Evolutionary conservation across 1,140 invertebrate genomes (phyloP).

Genomic region (Sitobion miscanthi): DNA sequence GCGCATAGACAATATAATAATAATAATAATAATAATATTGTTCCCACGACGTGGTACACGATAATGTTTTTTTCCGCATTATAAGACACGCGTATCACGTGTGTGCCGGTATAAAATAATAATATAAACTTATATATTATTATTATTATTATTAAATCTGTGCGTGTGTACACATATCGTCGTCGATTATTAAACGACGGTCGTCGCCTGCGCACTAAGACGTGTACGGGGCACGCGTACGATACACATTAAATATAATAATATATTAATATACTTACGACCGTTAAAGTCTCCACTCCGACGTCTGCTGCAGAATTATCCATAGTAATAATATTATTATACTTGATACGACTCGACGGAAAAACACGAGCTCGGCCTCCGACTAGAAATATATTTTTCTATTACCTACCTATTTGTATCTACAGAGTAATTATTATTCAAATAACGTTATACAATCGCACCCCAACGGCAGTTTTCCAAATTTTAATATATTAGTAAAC

Average conservation of each 20-base stretch:
- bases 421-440: too few species aligned
- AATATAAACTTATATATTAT: background rate
- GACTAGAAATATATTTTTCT: too few species aligned
- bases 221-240: background rate
- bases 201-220: background rate
- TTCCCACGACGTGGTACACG: slow-evolving; percentile 1
- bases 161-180: too few species aligned
- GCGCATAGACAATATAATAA: background rate
- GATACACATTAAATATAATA: background rate
- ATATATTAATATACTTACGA: background rate
- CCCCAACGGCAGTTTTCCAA: too few species aligned
- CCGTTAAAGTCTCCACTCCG: background rate
- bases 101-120: background rate
- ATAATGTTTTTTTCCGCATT: background rate
- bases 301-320: background rate
- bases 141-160: too few species aligned
- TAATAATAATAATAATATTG: slow-evolving; percentile 8
- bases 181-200: background rate
- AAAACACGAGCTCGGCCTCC: too few species aligned
- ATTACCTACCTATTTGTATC: too few species aligned
- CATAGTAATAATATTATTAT: too few species aligned
- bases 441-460: too few species aligned
- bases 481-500: too few species aligned
- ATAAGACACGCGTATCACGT: background rate
- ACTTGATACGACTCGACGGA: too few species aligned